Evolutionary conservation across 2,797 vertebrate species (phyloP).

Genomic region (Amblyraja radiata): DNA sequence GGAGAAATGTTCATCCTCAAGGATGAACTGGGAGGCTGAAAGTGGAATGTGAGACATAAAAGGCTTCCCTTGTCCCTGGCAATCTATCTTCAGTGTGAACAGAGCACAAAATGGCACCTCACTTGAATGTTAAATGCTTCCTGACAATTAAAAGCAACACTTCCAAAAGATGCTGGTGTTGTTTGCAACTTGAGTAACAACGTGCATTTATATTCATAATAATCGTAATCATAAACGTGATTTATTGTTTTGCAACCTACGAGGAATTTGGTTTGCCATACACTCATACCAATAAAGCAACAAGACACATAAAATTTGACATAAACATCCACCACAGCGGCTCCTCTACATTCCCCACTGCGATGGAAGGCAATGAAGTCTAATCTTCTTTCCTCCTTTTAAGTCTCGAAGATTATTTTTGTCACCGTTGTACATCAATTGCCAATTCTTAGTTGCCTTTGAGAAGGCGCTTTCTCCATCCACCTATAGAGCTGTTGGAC

Average conservation of each 20-base stretch:
- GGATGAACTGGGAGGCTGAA: background rate
- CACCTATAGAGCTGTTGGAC: too few relatives aligned
- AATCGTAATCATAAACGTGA: background rate
- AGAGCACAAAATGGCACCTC: background rate
- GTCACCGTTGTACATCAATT: too few relatives aligned
- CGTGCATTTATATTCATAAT: background rate
- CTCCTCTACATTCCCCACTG: too few relatives aligned
- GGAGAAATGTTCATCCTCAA: background rate
- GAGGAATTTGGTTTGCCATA: too few relatives aligned
- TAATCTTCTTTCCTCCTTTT: too few relatives aligned
- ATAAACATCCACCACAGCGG: too few relatives aligned
- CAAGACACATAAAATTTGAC: too few relatives aligned
- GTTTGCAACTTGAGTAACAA: background rate
- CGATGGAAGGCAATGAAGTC: too few relatives aligned
- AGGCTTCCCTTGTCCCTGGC: slow-evolving; percentile 5
- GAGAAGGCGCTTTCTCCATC: too few relatives aligned
- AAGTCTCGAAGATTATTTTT: background rate
- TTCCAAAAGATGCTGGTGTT: background rate
- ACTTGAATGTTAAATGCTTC: background rate
- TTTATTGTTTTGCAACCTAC: too few relatives aligned
- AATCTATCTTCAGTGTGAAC: background rate
- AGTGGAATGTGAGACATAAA: background rate
- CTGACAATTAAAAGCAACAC: background rate
- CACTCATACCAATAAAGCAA: too few relatives aligned
- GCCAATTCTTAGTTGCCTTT: too few relatives aligned